Evolutionary conservation across 2,888 invertebrate genomes (phyloP), one percentile per base, ranked within the genome.

Genomic region (Branchinecta sandiegonensis): DNA sequence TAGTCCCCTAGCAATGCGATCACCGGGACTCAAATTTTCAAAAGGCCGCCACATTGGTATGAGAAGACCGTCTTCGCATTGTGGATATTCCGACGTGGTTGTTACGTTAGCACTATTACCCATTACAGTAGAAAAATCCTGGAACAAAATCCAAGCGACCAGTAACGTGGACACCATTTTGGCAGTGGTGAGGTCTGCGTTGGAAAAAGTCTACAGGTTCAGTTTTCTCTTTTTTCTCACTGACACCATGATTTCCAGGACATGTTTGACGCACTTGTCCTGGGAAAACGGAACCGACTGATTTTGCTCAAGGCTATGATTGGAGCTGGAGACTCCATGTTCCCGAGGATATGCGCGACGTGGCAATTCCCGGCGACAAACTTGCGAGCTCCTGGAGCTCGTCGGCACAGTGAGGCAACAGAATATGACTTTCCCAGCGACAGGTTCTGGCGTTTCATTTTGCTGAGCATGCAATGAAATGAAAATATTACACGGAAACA

Each of bases 21-120:
- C 92, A 69, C 86, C 83, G 66, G 84, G 78, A 67, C 86, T 82
- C 68, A 93, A 83, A 79, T 88, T 85, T 48, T 85, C 85, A 74
- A 84, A 81, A n/a, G 95, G 95, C 74, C 77, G 77, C 97, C 97
- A 99, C 71, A 88, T 81, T 46, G 94, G 92, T 69, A 99, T 80
- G 73, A 96, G 75, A 71, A 97, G 81, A 65, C 97, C 99, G 68
- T 88, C 85, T 74, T 83, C 82, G 81, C 97, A 99, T 66, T 75
- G 75, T 71, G 68, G 69, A 37, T 37, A 37, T 37, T 37, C 37
- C n/a, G 63, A 23, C 14, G 14, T 9, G n/a, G n/a, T 23, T 56
- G 63, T 56, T 56, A 17, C 23, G 10, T 56, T 56, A 17, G 63
- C n/a, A 23, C 63, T 56, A 17, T 23, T 23, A 17, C 63, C 63